Conservation (phyloP, 2,113 vertebrate genomes). For the Microtus oregoni region DNA sequence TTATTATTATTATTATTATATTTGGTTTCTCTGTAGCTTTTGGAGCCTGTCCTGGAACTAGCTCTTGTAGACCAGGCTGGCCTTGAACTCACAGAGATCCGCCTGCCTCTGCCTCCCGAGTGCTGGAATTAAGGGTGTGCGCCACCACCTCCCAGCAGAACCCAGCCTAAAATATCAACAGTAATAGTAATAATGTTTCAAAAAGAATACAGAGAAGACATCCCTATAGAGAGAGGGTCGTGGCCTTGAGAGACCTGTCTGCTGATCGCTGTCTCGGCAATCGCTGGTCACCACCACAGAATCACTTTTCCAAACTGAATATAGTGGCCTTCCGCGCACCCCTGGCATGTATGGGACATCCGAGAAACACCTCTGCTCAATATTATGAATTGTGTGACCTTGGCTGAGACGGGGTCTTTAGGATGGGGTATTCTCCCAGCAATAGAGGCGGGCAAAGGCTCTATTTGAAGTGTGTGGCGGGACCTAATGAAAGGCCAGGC, state of each 20-base stretch:
- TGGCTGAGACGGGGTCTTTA: background rate
- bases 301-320: fast-evolving
- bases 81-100: no score
- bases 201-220: background rate
- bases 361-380: background rate
- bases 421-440: background rate
- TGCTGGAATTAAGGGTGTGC: no score
- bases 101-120: no score
- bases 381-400: background rate
- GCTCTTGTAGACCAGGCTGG: no score
- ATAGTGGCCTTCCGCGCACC: background rate
- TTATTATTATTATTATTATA: no score
- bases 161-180: background rate
- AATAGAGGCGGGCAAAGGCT: background rate
- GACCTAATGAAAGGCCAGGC: background rate
- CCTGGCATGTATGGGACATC: background rate
- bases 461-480: background rate
- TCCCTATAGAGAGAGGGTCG: background rate
- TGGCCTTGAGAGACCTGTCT: background rate
- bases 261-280: background rate
- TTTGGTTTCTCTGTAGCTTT: no score
- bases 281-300: background rate
- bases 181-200: background rate
- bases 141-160: background rate
- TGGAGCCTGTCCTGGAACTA: no score